Percentiles rank a stretch among this genome's conserved stretches.
Evolutionary conservation across 2,113 vertebrate genomes (phyloP).

Genomic region (Callipepla californica): DNA sequence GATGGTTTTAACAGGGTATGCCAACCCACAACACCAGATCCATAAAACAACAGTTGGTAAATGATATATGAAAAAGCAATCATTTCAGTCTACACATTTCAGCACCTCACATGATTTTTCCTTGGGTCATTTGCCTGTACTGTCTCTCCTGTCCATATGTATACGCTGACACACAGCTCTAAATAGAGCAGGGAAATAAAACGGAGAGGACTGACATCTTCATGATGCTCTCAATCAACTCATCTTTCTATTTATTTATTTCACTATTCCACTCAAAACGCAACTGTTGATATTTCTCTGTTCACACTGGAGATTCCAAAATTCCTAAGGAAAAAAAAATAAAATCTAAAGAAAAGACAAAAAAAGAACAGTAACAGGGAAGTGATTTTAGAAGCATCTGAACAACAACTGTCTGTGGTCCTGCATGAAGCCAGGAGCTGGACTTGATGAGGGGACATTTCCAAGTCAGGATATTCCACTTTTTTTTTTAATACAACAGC

Average conservation of each 20-base stretch:
- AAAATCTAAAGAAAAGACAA: background rate
- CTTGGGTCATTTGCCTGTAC: background rate
- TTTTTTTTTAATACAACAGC: background rate
- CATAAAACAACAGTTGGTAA: background rate
- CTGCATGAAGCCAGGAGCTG: too few relatives aligned
- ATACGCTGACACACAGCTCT: background rate
- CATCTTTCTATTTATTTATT: background rate
- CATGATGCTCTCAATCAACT: background rate
- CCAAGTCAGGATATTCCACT: too few relatives aligned
- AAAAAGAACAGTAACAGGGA: background rate
- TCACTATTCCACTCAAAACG: background rate
- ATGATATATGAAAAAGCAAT: background rate
- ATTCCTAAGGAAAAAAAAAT: rapidly evolving
- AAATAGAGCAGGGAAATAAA: background rate
- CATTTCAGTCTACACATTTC: background rate
- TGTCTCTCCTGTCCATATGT: background rate
- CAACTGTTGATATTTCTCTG: background rate
- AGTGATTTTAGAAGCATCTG: too few relatives aligned
- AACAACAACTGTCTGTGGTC: too few relatives aligned
- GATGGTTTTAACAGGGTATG: background rate
- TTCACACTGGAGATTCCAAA: background rate
- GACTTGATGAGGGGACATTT: too few relatives aligned
- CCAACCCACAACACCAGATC: background rate
- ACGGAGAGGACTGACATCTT: background rate
- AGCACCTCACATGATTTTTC: background rate